Evolutionary conservation across 2,113 vertebrate species (phyloP).

Genomic region (Mustela lutreola): DNA sequence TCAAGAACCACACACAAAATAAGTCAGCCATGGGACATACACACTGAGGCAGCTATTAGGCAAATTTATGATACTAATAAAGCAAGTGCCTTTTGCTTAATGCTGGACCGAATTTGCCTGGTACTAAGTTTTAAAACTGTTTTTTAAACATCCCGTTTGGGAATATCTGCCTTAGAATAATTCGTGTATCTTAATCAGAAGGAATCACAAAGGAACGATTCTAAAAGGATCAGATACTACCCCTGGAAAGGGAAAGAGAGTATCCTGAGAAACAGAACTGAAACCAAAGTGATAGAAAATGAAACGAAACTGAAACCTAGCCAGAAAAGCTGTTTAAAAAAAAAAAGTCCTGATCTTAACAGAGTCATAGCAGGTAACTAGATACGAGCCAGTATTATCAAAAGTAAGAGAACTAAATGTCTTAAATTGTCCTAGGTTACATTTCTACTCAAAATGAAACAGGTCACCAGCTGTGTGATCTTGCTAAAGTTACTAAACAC

Average conservation of each 20-base stretch:
- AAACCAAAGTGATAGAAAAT: constrained; percentile 73
- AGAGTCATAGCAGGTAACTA: neutral
- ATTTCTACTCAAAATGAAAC: neutral
- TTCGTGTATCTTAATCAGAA: constrained; percentile 32
- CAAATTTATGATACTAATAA: neutral
- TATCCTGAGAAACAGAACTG: constrained; percentile 78
- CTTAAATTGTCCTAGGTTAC: neutral
- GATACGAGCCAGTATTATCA: neutral
- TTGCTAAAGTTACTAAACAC: neutral
- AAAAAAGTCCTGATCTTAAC: neutral
- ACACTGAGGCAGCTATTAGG: neutral
- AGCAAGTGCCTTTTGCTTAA: neutral
- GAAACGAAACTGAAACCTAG: constrained; percentile 87
- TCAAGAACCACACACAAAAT: neutral
- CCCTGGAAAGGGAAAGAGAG: constrained; percentile 16
- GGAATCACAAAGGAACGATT: constrained; percentile 43
- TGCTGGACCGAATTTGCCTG: neutral
- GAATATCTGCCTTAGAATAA: constrained; percentile 25
- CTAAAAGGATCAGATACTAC: neutral
- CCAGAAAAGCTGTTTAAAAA: constrained; percentile 15
- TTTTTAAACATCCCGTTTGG: constrained; percentile 18
- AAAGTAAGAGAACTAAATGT: constrained; percentile 20
- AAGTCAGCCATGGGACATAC: neutral
- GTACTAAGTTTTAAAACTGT: neutral
- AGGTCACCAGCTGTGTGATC: neutral